Percentiles rank a stretch among this genome's conserved stretches.
These are phyloP conservation scores for Mercenaria mercenaria DNA, from an alignment of 1,140 invertebrate genomes.

Conservation along the genomic window DNA sequence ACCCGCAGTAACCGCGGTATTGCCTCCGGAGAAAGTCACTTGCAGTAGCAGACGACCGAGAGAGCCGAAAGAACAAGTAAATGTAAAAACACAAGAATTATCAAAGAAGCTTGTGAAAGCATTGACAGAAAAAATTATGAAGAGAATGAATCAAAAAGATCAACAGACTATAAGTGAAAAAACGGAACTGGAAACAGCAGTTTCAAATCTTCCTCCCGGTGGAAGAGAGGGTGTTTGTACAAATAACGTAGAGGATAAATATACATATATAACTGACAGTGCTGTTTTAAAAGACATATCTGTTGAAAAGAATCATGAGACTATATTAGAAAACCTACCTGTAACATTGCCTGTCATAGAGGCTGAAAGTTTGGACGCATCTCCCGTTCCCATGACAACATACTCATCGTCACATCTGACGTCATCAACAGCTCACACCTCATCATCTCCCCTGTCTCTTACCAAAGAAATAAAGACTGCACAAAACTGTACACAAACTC, in stretches of 20 bases:
- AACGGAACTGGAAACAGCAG: conserved; percentile 40
- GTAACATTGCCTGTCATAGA: conserved; percentile 32
- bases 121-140: conserved; percentile 68
- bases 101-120: conserved; percentile 69
- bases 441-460: neutral
- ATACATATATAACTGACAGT: neutral
- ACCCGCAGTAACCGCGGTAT: neutral
- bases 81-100: conserved; percentile 55
- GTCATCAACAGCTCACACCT: neutral
- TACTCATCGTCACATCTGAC: neutral
- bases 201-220: conserved; percentile 28
- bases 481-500: neutral
- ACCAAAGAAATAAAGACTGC: neutral
- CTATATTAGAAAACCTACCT: conserved; percentile 27
- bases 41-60: neutral
- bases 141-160: conserved; percentile 61
- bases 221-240: neutral
- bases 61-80: neutral
- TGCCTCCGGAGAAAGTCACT: neutral
- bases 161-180: neutral
- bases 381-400: conserved; percentile 16
- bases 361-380: neutral
- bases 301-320: conserved; percentile 44
- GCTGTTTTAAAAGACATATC: neutral
- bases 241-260: neutral